Conservation (phyloP, 2,113 vertebrate genomes). For the Pionites leucogaster region DNA sequence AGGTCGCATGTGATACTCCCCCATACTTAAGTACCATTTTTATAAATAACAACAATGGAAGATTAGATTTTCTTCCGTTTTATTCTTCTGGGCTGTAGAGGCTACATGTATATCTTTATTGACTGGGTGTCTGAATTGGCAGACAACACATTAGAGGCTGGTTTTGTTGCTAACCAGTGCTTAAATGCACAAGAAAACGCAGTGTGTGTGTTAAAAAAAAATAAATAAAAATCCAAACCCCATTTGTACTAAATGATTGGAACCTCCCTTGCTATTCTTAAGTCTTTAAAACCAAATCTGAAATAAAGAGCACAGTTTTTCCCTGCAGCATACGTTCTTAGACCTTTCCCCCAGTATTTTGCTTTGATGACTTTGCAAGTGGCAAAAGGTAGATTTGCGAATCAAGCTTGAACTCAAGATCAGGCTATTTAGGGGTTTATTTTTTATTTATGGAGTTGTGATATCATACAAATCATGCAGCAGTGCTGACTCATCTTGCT, state of each 20-base stretch:
- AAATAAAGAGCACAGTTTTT: background rate
- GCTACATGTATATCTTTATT: background rate
- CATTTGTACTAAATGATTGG: background rate
- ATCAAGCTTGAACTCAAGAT: background rate
- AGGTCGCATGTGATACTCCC: background rate
- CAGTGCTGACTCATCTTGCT: background rate
- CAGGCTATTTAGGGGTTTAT: background rate
- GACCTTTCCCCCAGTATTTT: background rate
- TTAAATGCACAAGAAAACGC: constrained; percentile 39
- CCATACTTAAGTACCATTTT: background rate
- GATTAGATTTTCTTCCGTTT: background rate
- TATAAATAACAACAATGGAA: background rate
- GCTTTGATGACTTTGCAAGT: background rate
- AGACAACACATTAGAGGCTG: background rate
- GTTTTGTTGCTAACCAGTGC: constrained; percentile 48
- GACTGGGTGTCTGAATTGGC: background rate
- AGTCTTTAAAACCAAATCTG: background rate
- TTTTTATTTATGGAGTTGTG: background rate
- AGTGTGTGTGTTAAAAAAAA: background rate
- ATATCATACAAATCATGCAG: background rate
- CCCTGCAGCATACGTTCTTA: background rate
- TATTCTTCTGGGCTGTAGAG: background rate
- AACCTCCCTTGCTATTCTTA: background rate
- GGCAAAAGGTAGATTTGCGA: background rate
- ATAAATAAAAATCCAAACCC: background rate